These are phyloP conservation scores for Augochlora pura DNA, from an alignment of 1,140 invertebrate species.

Conservation along the genomic window DNA sequence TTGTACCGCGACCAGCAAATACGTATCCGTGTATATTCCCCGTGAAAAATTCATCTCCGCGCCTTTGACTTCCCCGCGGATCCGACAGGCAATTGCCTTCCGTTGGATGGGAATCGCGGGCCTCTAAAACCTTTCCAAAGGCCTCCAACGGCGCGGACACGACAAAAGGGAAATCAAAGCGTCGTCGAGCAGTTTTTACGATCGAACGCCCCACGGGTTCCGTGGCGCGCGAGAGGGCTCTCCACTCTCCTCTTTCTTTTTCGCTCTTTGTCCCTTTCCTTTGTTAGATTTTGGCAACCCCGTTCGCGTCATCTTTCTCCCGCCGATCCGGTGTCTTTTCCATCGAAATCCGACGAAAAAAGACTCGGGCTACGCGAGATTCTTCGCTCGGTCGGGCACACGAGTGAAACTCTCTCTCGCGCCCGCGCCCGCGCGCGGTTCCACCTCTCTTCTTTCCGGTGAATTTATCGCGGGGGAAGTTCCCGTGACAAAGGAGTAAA, in stretches of 20 bases:
- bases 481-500: conserved; percentile 47
- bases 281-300: conserved; percentile 40
- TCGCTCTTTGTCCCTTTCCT: conserved; percentile 47
- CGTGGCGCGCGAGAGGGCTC: conserved; percentile 2
- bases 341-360: conserved; percentile 29
- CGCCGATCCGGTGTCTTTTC: conserved; percentile 33
- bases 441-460: background rate
- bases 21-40: conserved; percentile 39
- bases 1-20: conserved; percentile 16
- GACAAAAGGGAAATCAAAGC: conserved; percentile 58
- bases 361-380: conserved; percentile 17
- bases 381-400: conserved; percentile 37
- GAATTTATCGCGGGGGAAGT: conserved; percentile 49
- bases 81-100: conserved; percentile 45
- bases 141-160: conserved; percentile 41
- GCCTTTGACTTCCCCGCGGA: conserved; percentile 31
- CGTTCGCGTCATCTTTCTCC: conserved; percentile 22
- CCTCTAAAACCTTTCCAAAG: conserved; percentile 34
- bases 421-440: too few relatives aligned
- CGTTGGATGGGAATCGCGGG: conserved; percentile 34
- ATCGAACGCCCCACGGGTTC: conserved; percentile 54
- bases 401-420: background rate
- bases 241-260: conserved; percentile 9
- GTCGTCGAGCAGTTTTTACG: conserved; percentile 61
- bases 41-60: conserved; percentile 42